Conservation (phyloP, 1,140 invertebrate species). For the Rhopalosiphum padi region DNA sequence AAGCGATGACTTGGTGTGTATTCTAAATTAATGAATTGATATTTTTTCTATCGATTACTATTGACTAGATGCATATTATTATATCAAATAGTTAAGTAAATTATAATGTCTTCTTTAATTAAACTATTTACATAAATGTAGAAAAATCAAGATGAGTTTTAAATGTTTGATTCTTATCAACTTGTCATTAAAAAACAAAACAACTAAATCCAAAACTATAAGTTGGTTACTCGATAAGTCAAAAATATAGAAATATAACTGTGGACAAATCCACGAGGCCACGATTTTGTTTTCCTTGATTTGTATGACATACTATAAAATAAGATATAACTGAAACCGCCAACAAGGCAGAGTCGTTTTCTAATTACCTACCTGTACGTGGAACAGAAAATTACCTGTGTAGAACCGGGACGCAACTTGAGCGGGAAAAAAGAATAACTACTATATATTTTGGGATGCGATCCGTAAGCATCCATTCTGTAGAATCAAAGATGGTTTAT, state of each 20-base stretch:
- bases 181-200: neutral
- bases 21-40: neutral
- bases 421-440: neutral
- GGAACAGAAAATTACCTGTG: neutral
- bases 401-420: neutral
- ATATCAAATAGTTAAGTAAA: neutral
- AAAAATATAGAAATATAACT: neutral
- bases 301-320: neutral
- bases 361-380: neutral
- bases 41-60: neutral
- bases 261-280: neutral
- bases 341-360: neutral
- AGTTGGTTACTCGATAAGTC: neutral
- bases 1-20: neutral
- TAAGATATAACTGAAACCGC: neutral
- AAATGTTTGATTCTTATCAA: neutral
- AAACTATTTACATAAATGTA: neutral
- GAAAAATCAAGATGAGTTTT: neutral
- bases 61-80: neutral
- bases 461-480: neutral
- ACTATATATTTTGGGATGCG: neutral
- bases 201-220: neutral
- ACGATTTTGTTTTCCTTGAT: neutral
- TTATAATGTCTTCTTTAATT: neutral
- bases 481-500: neutral